A percentile compares a stretch with the other conserved stretches of the same genome.
Evolutionary conservation across 2,888 invertebrate species (phyloP).

Genomic region (Gandaritis pyraliata): DNA sequence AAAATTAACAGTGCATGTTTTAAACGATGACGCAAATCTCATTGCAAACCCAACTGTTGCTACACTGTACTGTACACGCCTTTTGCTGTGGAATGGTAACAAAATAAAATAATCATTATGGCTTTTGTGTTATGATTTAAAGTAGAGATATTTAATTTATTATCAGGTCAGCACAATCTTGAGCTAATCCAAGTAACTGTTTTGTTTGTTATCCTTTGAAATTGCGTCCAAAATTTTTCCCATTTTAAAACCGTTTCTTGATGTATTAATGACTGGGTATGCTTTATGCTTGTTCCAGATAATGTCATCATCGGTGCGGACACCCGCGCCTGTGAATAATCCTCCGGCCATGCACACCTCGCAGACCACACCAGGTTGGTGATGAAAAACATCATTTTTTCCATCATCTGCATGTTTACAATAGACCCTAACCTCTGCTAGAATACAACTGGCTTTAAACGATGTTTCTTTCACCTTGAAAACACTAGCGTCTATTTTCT

Average conservation of each 20-base stretch:
- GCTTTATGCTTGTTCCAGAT: conserved; percentile 56
- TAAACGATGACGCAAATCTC: conserved; percentile 13
- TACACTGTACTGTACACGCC: conserved; percentile 4
- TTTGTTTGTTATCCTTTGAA: background rate
- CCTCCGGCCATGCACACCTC: conserved; percentile 74
- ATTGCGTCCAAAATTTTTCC: conserved; percentile 5
- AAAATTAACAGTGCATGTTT: conserved; percentile 18
- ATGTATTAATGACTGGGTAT: conserved; percentile 5
- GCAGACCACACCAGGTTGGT: conserved; percentile 70
- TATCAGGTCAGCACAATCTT: too few species aligned
- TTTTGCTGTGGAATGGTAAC: background rate
- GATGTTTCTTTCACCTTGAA: too few species aligned
- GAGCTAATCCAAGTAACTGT: too few species aligned
- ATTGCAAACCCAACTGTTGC: conserved; percentile 17
- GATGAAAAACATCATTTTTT: conserved; percentile 7
- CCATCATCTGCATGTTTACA: background rate
- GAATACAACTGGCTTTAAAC: too few species aligned
- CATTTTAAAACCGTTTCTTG: conserved; percentile 7
- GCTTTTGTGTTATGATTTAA: background rate
- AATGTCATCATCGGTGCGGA: conserved; percentile 80
- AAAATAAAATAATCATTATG: background rate
- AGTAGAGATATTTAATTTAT: too few species aligned
- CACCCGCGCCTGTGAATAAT: conserved; percentile 67
- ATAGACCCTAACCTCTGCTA: too few species aligned
- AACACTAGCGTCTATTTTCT: too few species aligned